Evolutionary conservation across 2,888 invertebrate genomes (phyloP), one percentile per base, ranked within the genome.

Genomic region (Hypomecis punctinalis): DNA sequence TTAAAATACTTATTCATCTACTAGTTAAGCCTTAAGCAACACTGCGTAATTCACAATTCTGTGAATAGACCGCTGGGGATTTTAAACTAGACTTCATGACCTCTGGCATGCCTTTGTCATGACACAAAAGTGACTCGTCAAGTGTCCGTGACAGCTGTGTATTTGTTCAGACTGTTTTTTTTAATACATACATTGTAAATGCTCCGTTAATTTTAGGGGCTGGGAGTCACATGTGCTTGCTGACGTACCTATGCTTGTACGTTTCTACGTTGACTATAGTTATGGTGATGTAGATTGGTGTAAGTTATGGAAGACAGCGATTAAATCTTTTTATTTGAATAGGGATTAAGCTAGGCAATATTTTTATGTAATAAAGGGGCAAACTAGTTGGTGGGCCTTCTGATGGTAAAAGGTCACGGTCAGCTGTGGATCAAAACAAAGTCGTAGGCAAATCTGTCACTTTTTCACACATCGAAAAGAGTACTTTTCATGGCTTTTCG

Each of bases 121-220:
- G 65, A 48, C 65, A 35, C 45, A 46, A 10, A 49, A 56, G 40
- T 47, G n/a, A 52, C 40, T 42, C 57, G 43, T 56, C 23, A 42
- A 42, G 51, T n/a, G n/a, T 62, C 42, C 33, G 48, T 60, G 66
- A 56, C 72, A 68, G 69, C 64, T 74, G 73, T 71, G 67, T 69
- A 70, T 71, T 66, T 36, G 23, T 23, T 23, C 23, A 23, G 23
- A 23, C 23, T 23, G 23, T 23, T 23, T 23, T 23, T 23, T 23
- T 23, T n/a, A n/a, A n/a, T n/a, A n/a, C n/a, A 23, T 23, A 23
- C 23, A 9, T 45, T 54, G 9, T 49, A 68, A 53, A 63, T 46
- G 69, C 62, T 68, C 66, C 62, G 58, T 57, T 62, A 61, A 64
- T 63, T 70, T 65, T 64, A 67, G 66, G 71, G 72, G 66, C 59